Conservation (phyloP, 2,113 vertebrate species). For the Podarcis muralis region DNA sequence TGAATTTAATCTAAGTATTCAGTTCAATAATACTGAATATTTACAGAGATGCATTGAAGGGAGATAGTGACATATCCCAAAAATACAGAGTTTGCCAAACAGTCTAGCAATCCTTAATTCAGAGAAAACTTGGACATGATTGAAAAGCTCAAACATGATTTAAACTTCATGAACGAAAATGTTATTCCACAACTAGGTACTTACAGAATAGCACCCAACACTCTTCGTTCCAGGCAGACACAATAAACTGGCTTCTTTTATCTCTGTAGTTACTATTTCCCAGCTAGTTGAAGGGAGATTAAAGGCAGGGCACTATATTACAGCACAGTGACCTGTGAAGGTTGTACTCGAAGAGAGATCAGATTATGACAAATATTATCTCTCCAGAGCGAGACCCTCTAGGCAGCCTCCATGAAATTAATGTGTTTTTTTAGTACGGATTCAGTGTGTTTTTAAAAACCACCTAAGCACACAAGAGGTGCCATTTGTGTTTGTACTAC, state of each 20-base stretch:
- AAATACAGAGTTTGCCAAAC: not conserved
- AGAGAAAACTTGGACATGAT: not conserved
- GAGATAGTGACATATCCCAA: not conserved
- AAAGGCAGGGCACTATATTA: constrained; percentile 6
- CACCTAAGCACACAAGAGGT: accelerated
- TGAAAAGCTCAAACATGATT: not conserved
- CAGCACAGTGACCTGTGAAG: constrained; percentile 66
- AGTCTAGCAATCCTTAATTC: not conserved
- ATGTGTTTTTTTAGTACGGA: accelerated
- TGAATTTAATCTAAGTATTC: not conserved
- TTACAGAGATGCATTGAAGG: not conserved
- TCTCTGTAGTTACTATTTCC: constrained; percentile 45
- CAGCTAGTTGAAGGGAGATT: constrained; percentile 44
- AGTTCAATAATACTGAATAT: not conserved
- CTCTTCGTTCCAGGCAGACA: not conserved
- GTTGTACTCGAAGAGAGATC: constrained; percentile 38
- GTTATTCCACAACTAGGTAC: not conserved
- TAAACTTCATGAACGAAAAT: not conserved
- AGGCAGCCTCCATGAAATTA: constrained; percentile 1
- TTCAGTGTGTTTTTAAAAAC: not conserved
- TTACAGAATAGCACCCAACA: not conserved
- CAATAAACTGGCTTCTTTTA: constrained; percentile 47
- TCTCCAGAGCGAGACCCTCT: constrained; percentile 8
- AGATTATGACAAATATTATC: not conserved
- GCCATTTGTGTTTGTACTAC: not conserved